Conservation (phyloP, 2,797 vertebrate species). For the Channallabes apus region DNA sequence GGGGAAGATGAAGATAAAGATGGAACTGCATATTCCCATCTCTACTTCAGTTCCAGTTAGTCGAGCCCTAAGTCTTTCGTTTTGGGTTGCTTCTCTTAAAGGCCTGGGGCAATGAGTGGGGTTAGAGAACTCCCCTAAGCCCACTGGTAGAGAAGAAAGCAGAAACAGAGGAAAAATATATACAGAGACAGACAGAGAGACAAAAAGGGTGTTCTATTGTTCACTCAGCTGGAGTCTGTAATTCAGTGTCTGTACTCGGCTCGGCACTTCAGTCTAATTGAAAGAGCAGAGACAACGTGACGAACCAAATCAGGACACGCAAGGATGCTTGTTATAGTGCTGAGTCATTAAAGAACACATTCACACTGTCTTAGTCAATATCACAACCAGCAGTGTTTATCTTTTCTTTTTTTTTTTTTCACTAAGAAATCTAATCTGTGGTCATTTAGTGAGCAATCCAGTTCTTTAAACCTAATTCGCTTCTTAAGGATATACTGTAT, state of each 20-base stretch:
- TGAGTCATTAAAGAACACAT: conserved; percentile 42
- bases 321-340: conserved; percentile 25
- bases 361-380: not conserved
- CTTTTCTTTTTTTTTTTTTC: not conserved
- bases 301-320: conserved; percentile 37
- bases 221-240: conserved; percentile 69
- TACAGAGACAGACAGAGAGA: conserved; percentile 32
- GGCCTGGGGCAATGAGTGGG: conserved; percentile 47
- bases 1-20: conserved; percentile 26
- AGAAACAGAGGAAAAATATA: conserved; percentile 1
- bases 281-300: conserved; percentile 72
- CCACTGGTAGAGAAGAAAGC: conserved; percentile 26
- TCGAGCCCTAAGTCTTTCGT: conserved; percentile 41
- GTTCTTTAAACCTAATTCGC: not conserved
- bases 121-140: conserved; percentile 51
- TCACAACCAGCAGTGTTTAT: not conserved
- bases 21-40: conserved; percentile 34
- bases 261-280: conserved; percentile 73
- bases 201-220: conserved; percentile 66
- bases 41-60: conserved; percentile 43
- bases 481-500: not conserved
- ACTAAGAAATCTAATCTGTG: not conserved
- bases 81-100: conserved; percentile 36
- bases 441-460: not conserved
- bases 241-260: conserved; percentile 68